Evolutionary conservation across 2,797 vertebrate genomes (phyloP).

Genomic region (Etheostoma nigrum): DNA sequence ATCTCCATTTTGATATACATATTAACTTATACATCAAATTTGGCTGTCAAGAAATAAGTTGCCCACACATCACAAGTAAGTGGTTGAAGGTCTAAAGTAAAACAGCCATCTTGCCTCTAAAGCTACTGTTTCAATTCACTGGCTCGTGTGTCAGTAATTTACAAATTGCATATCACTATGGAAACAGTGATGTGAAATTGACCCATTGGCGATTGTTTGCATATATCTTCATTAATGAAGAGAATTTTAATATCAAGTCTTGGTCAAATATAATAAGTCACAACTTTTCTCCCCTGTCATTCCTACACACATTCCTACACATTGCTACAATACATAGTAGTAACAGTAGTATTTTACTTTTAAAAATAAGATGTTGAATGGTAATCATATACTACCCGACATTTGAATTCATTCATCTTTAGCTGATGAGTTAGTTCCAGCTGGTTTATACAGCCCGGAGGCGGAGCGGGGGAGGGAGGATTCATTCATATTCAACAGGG

Average conservation of each 20-base stretch:
- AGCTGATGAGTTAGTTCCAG: slow-evolving; percentile 12
- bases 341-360: neutral
- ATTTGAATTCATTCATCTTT: slow-evolving; percentile 24
- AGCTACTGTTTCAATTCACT: slow-evolving; percentile 1
- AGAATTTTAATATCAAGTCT: slow-evolving; percentile 3
- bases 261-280: neutral
- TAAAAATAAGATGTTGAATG: neutral
- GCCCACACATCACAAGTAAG: slow-evolving; percentile 9
- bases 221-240: neutral
- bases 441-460: neutral
- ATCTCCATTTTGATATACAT: slow-evolving; percentile 21
- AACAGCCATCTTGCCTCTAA: neutral
- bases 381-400: neutral
- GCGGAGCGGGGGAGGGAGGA: neutral
- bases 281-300: neutral
- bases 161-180: slow-evolving; percentile 18
- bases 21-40: slow-evolving; percentile 27
- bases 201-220: neutral
- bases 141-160: slow-evolving; percentile 17
- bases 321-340: neutral
- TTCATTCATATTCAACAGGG: slow-evolving; percentile 43
- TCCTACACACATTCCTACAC: slow-evolving; percentile 1
- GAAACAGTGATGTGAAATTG: slow-evolving; percentile 6
- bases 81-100: slow-evolving; percentile 3
- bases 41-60: slow-evolving; percentile 27